phyloP scores from a whole-genome alignment of 2,113 vertebrate species.

The Glareola pratincola region DNA sequence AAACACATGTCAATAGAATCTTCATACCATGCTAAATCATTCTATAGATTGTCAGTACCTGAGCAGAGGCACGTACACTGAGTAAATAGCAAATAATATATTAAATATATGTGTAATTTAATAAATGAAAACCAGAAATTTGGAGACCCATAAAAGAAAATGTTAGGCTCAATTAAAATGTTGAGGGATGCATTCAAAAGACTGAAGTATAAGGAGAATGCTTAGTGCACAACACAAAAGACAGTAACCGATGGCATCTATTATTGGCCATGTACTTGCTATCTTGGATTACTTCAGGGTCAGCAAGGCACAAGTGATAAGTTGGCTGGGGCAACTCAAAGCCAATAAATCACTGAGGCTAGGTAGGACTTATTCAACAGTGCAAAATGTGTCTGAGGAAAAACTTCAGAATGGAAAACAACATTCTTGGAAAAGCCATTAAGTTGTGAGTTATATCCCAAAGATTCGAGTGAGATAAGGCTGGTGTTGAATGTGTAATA shows the following conservation, averaged over 20 bases:
- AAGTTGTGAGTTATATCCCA: not conserved
- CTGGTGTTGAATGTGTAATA: not conserved
- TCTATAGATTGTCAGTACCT: not conserved
- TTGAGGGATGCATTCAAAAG: not conserved
- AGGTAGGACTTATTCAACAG: not conserved
- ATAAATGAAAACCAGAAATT: not conserved
- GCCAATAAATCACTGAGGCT: constrained; percentile 16
- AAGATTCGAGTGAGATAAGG: not conserved
- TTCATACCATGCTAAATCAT: not conserved
- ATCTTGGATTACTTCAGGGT: constrained; percentile 36
- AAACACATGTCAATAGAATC: not conserved
- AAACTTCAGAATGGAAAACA: not conserved
- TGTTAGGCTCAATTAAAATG: not conserved
- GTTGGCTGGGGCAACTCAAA: constrained; percentile 1
- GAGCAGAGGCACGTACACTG: not conserved
- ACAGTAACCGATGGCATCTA: not conserved
- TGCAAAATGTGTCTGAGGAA: not conserved
- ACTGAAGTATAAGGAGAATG: not conserved
- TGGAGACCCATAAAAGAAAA: not conserved
- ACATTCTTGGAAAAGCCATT: not conserved
- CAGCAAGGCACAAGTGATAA: constrained; percentile 5
- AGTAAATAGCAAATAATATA: not conserved
- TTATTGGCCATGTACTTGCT: not conserved
- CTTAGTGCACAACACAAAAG: not conserved
- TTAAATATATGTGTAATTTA: not conserved